Evolutionary conservation across 2,888 invertebrate species (phyloP), one percentile per base, ranked within the genome.

Genomic region (Nemotelus nigrinus): DNA sequence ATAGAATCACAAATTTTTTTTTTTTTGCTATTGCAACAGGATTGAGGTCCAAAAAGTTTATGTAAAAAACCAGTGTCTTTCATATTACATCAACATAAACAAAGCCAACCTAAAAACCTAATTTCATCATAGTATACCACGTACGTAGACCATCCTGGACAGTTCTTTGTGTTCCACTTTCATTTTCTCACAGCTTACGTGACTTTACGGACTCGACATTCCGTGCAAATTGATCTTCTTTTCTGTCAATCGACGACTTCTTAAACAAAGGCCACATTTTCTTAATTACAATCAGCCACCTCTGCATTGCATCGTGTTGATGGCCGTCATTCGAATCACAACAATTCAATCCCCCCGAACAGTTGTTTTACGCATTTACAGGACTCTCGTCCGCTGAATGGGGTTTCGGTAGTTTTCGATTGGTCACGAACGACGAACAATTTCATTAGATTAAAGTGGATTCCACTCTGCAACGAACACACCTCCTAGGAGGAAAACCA

Each of bases 361-460:
- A 25, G 48, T 1, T 68, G 68, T 67, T 10, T 47, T 39, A n/a
- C 6, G 5, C n/a, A 25, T 25, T 25, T 25, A 25, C 25, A 25
- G 25, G 25, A 5, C 39, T 2, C n/a, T 2, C n/a, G 68, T 50
- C 50, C 48, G 2, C 50, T 25, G 39, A 58, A 39, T 58, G 39
- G 53, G 6, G 7, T 6, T 10, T 41, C 43, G 39, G 41, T 43
- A 63, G 43, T 48, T 63, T 39, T 25, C 25, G 25, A 25, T 25
- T 25, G 25, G 77, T 77, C 77, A 77, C 68, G 77, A 77, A 77
- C 77, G 25, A 57, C 58, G 39, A 77, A 39, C 39, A 77, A 77
- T 77, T 77, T 77, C 77, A 77, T 77, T 77, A 77, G 47, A 45
- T 25, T 58, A 77, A 77, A 77, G 67, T 77, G 77, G 25, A 77